phyloP scores from a whole-genome alignment of 2,888 invertebrate genomes.

The Alloscopus bannaensis region DNA sequence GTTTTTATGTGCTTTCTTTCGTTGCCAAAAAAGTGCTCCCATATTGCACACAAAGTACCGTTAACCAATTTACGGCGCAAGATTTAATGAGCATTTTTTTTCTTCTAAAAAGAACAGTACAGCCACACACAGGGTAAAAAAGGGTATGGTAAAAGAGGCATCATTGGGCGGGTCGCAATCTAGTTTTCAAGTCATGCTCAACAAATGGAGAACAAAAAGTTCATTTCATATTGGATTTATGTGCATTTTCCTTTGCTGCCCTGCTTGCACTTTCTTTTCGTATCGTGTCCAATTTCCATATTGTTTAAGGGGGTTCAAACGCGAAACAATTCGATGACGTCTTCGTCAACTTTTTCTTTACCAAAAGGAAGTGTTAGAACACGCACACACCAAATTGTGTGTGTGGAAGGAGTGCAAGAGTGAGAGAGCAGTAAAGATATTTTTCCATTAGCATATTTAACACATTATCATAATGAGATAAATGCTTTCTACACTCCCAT shows the following conservation, averaged over 20 bases:
- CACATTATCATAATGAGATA: slow-evolving; percentile 69
- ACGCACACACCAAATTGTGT: no score
- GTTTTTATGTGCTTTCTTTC: background rate
- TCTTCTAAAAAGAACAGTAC: slow-evolving; percentile 21
- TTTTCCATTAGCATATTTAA: slow-evolving; percentile 66
- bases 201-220: background rate
- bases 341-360: background rate
- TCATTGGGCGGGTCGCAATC: slow-evolving; percentile 31
- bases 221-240: background rate
- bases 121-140: no score
- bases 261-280: background rate
- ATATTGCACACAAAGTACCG: slow-evolving; percentile 36
- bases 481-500: slow-evolving; percentile 61
- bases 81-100: slow-evolving; percentile 48
- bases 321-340: background rate
- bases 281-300: background rate
- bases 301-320: no score
- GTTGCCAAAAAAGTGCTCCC: slow-evolving; percentile 16
- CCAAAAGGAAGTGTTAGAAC: slow-evolving; percentile 3
- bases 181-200: slow-evolving; percentile 6
- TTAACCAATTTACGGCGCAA: slow-evolving; percentile 43
- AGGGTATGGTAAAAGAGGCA: no score
- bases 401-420: no score
- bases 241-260: no score
- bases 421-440: slow-evolving; percentile 18